phyloP scores from a whole-genome alignment of 2,797 vertebrate species.

The Natrix natrix region DNA sequence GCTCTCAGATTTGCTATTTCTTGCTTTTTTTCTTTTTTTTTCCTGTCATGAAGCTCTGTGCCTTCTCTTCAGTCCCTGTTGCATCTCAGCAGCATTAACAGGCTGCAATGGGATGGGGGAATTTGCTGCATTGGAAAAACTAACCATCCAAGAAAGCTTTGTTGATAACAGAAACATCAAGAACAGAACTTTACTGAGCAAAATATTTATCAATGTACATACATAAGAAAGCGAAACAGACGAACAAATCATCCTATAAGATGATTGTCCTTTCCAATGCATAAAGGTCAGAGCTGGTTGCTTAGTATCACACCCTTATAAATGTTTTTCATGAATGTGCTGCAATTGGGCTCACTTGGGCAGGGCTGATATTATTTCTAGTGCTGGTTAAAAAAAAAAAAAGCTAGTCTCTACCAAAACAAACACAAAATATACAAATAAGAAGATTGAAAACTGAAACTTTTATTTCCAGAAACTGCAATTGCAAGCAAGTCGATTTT shows the following conservation, averaged over 20 bases:
- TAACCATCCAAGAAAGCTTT: background rate
- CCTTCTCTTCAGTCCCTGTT: background rate
- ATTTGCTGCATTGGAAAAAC: background rate
- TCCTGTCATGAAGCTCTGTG: background rate
- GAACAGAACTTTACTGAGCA: background rate
- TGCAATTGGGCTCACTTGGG: background rate
- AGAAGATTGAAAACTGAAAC: background rate
- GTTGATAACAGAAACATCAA: background rate
- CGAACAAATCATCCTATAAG: background rate
- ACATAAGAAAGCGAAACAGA: background rate
- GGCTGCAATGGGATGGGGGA: background rate
- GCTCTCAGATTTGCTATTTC: background rate
- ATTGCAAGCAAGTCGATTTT: slow-evolving; percentile 21
- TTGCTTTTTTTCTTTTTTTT: background rate
- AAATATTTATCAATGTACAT: background rate
- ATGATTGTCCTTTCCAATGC: background rate
- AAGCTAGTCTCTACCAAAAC: background rate
- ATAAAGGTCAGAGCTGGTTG: background rate
- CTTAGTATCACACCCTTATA: background rate
- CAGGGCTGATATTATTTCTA: background rate
- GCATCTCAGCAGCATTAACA: background rate
- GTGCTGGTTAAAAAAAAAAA: background rate
- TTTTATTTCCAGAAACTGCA: background rate
- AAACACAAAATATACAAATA: background rate
- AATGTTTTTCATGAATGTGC: background rate